phyloP scores from a whole-genome alignment of 1,140 invertebrate species.

The Nasonia vitripennis region DNA sequence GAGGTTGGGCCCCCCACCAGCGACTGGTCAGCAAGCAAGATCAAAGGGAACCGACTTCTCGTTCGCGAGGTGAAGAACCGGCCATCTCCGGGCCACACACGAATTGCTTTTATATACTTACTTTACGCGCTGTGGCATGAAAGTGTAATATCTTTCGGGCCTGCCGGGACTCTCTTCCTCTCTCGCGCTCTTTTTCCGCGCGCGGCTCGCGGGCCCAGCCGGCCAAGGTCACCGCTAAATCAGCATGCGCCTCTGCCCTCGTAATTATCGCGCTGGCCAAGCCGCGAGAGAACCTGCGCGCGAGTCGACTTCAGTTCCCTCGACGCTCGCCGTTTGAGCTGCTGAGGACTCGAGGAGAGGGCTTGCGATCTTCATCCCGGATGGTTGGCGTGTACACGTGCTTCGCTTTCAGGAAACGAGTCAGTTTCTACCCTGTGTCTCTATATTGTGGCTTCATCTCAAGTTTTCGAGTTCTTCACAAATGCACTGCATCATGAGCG shows the following conservation, averaged over 20 bases:
- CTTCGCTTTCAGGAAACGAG: background rate
- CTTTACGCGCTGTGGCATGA: constrained; percentile 58
- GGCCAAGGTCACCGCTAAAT: constrained; percentile 51
- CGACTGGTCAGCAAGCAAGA: constrained; percentile 67
- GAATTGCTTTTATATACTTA: constrained; percentile 74
- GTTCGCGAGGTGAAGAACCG: constrained; percentile 76
- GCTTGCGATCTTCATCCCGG: background rate
- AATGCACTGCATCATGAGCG: too few species aligned
- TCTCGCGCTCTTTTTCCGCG: background rate
- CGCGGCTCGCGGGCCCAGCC: background rate
- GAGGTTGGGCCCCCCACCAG: constrained; percentile 56
- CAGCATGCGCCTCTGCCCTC: constrained; percentile 32
- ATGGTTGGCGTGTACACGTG: background rate
- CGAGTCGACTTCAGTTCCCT: background rate
- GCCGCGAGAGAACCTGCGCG: background rate
- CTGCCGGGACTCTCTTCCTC: background rate
- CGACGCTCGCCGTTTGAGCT: background rate
- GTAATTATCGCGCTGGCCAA: constrained; percentile 26
- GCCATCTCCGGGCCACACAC: constrained; percentile 75
- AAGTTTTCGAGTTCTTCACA: too few species aligned
- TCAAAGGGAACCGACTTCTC: constrained; percentile 74
- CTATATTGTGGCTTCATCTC: too few species aligned
- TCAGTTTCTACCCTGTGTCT: background rate
- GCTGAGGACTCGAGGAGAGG: background rate
- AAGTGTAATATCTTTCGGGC: constrained; percentile 61